Conservation (phyloP, 2,113 vertebrate species). For the Carassius carassius region DNA sequence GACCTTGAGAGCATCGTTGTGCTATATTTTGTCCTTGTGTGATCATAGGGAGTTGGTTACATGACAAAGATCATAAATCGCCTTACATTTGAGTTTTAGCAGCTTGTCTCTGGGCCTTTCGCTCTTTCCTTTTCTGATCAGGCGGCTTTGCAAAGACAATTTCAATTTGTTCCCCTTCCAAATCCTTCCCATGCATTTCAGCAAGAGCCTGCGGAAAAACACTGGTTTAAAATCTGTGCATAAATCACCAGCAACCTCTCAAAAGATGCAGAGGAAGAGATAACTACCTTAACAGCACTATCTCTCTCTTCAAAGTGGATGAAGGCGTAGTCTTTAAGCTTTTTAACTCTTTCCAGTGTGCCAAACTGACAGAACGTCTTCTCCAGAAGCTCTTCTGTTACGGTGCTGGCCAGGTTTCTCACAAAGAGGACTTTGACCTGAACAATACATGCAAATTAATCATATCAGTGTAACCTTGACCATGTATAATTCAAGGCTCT, state of each 20-base stretch:
- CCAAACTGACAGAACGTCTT: conserved; percentile 97
- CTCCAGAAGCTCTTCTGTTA: conserved; percentile 98
- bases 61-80: not conserved
- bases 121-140: conserved; percentile 99
- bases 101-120: conserved; percentile 98
- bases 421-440: conserved; percentile 99
- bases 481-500: not conserved
- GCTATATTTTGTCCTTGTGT: not conserved
- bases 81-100: conserved; percentile 99
- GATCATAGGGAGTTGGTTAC: not conserved
- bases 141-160: conserved; percentile 99
- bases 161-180: conserved; percentile 98
- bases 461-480: not conserved
- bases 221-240: conserved; percentile 10
- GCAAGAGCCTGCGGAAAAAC: conserved; percentile 83
- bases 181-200: conserved; percentile 98
- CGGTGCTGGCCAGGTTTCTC: conserved; percentile 94
- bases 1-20: not conserved
- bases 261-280: not conserved
- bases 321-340: conserved; percentile 98
- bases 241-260: not conserved
- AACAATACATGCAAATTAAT: conserved; percentile 12
- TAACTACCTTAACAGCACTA: conserved; percentile 92
- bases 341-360: conserved; percentile 97
- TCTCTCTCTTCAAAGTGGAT: conserved; percentile 99